Evolutionary conservation across 2,797 vertebrate species (phyloP).

Genomic region (Characodon lateralis): DNA sequence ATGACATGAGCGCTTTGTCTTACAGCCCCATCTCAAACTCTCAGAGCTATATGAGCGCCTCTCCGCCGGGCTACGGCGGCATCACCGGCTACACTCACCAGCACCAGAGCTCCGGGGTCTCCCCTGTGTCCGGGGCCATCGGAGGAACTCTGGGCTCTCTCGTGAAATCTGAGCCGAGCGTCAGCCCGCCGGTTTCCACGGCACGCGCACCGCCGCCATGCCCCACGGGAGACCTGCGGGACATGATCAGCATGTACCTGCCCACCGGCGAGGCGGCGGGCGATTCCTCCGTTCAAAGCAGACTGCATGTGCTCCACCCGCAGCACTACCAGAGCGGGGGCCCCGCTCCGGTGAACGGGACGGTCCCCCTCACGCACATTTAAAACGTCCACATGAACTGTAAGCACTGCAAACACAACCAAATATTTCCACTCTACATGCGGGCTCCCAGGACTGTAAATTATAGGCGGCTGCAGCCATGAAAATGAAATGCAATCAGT

Average conservation of each 20-base stretch:
- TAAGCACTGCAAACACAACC: conserved; percentile 69
- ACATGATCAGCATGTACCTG: conserved; percentile 97
- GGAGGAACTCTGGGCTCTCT: conserved; percentile 89
- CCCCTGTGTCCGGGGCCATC: conserved; percentile 84
- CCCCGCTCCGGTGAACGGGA: conserved; percentile 89
- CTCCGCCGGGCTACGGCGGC: conserved; percentile 91
- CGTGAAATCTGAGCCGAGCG: conserved; percentile 93
- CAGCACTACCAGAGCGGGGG: conserved; percentile 94
- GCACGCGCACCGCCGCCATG: conserved; percentile 86
- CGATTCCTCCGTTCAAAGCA: conserved; percentile 85
- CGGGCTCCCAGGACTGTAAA: conserved; percentile 76
- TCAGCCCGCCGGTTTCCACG: conserved; percentile 87
- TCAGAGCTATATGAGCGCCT: conserved; percentile 95
- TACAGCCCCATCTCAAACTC: conserved; percentile 95
- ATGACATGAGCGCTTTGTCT: conserved; percentile 90
- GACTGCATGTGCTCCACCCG: conserved; percentile 91
- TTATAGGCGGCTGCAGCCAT: conserved; percentile 76
- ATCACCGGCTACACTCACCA: conserved; percentile 88
- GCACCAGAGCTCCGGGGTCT: conserved; percentile 84
- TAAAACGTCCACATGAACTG: conserved; percentile 58
- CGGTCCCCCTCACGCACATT: conserved; percentile 90
- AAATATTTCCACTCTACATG: conserved; percentile 76
- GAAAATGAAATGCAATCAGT: conserved; percentile 73
- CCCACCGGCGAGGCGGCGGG: conserved; percentile 85
- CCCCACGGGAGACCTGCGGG: conserved; percentile 91